Conservation (phyloP, 2,888 invertebrate species). For the Ochropleura plecta region DNA sequence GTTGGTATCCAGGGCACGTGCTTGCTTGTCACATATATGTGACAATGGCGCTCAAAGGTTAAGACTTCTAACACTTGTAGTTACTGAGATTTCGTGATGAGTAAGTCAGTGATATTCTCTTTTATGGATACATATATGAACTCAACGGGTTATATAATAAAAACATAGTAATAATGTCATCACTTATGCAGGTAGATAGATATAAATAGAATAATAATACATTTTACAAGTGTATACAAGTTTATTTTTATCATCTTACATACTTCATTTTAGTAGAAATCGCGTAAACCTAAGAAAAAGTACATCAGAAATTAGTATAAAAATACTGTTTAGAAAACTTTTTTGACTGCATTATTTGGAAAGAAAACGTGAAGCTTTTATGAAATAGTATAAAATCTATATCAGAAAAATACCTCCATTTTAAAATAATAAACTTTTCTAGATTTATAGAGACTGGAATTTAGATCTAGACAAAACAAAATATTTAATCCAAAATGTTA, state of each 20-base stretch:
- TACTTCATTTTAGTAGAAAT: conserved; percentile 85
- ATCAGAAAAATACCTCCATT: conserved; percentile 32
- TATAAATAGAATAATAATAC: conserved; percentile 28
- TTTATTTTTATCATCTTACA: conserved; percentile 84
- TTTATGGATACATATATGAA: no score
- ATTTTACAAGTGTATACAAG: conserved; percentile 87
- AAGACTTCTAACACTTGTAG: no score
- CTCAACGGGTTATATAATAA: no score
- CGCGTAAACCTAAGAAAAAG: conserved; percentile 83
- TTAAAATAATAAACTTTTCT: not conserved
- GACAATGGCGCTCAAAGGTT: no score
- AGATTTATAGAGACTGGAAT: conserved; percentile 2
- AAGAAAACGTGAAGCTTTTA: conserved; percentile 52
- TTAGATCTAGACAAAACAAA: conserved; percentile 7
- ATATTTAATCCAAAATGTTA: not conserved
- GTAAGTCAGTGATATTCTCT: no score
- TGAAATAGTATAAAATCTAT: conserved; percentile 19
- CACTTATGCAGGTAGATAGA: not conserved
- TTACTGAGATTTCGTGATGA: no score
- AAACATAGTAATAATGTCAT: no score
- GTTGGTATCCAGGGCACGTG: no score
- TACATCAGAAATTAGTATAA: conserved; percentile 87
- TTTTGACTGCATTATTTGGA: conserved; percentile 66
- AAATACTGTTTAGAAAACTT: conserved; percentile 85
- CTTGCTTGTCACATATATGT: no score